phyloP scores from a whole-genome alignment of 92 coral and sea anemone species.

The Epizoanthus ramosus region DNA sequence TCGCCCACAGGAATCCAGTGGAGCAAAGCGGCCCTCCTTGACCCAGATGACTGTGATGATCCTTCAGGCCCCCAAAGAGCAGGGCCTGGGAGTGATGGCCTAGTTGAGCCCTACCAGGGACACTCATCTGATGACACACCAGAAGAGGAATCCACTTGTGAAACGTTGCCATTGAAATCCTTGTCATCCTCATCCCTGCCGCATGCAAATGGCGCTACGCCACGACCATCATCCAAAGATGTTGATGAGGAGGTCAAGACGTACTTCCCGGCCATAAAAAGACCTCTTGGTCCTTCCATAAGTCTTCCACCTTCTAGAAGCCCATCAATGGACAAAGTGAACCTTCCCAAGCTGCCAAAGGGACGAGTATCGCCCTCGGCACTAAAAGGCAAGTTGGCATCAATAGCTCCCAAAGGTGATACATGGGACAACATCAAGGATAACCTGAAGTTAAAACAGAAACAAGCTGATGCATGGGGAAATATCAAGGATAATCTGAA shows the following conservation, averaged over 20 bases:
- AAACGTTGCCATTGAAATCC: not conserved
- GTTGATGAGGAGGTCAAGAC: slow-evolving; percentile 11
- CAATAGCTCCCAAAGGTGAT: slow-evolving; percentile 18
- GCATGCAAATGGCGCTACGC: not conserved
- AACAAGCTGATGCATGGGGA: slow-evolving; percentile 13
- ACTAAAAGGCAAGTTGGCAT: slow-evolving; percentile 8
- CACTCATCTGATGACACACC: slow-evolving; percentile 49
- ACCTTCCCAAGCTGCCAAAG: slow-evolving; percentile 19
- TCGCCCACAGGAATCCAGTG: not conserved
- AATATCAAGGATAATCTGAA: slow-evolving; percentile 1
- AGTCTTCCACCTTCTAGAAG: slow-evolving; percentile 25
- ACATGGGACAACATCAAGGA: slow-evolving; percentile 29
- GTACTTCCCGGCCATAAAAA: not conserved
- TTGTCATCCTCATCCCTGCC: not conserved
- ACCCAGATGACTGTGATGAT: not conserved
- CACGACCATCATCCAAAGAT: not conserved
- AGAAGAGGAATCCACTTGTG: not conserved
- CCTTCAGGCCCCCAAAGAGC: slow-evolving; percentile 56
- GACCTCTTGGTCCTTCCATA: not conserved
- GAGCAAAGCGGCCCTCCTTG: not conserved
- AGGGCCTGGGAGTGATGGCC: slow-evolving; percentile 63
- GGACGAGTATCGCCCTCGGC: slow-evolving; percentile 31
- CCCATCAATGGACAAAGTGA: slow-evolving; percentile 26
- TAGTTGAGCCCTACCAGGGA: slow-evolving; percentile 41
- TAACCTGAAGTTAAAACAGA: slow-evolving; percentile 3